A percentile compares a stretch with the other conserved stretches of the same genome.
Conservation (phyloP, 2,113 vertebrate genomes). For the Isurus oxyrinchus region DNA sequence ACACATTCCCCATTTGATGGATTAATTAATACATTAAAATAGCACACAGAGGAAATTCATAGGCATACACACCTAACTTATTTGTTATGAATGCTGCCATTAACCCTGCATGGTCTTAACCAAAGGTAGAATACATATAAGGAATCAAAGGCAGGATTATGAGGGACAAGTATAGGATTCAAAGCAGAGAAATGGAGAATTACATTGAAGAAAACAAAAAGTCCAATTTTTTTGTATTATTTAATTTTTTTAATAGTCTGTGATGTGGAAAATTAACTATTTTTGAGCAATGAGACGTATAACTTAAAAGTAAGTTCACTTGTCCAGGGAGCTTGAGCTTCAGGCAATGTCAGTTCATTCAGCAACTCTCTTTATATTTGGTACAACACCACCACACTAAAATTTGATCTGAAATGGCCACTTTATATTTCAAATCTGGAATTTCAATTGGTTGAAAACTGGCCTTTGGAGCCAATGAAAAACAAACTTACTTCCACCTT, state of each 20-base stretch:
- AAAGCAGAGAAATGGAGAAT: not conserved
- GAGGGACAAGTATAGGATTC: not conserved
- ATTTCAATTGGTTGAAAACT: not conserved
- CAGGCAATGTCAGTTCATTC: not conserved
- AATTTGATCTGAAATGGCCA: not conserved
- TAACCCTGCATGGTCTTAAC: not conserved
- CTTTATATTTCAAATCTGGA: not conserved
- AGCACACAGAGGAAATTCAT: not conserved
- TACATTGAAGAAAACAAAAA: not conserved
- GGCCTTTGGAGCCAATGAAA: not conserved
- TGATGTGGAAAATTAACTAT: not conserved
- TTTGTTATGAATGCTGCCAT: not conserved
- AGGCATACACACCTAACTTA: not conserved
- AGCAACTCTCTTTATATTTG: not conserved
- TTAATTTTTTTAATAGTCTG: not conserved
- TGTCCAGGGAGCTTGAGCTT: not conserved
- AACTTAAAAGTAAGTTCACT: not conserved
- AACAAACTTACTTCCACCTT: not conserved
- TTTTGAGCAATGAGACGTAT: not conserved
- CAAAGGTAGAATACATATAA: not conserved
- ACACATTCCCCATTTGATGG: not conserved
- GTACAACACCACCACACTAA: not conserved
- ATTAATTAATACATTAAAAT: not conserved
- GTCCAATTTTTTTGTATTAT: not conserved
- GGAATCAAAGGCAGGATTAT: not conserved